phyloP scores from a whole-genome alignment of 2,888 invertebrate species.

The Acanthosepion pharaonis region DNA sequence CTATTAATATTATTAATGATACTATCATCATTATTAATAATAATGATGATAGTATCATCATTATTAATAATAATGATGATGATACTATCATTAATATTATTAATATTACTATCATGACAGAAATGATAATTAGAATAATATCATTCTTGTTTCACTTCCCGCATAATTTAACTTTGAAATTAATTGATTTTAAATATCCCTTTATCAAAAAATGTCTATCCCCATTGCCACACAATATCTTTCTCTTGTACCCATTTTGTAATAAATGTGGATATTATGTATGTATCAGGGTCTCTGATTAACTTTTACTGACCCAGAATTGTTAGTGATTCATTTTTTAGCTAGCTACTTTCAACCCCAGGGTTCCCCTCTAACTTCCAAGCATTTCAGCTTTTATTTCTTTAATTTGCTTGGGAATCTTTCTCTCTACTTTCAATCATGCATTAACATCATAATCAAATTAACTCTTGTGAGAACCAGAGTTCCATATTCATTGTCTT shows the following conservation, averaged over 20 bases:
- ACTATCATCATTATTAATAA: too few species aligned
- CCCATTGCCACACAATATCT: not conserved
- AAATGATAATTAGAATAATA: not conserved
- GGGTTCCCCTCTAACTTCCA: not conserved
- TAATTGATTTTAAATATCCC: not conserved
- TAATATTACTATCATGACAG: too few species aligned
- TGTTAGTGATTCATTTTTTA: not conserved
- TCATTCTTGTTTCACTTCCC: not conserved
- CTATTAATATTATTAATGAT: too few species aligned
- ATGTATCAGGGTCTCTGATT: not conserved
- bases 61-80: too few species aligned
- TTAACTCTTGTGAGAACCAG: not conserved
- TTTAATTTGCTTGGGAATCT: not conserved
- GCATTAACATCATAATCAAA: constrained; percentile 33
- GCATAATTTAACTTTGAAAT: constrained; percentile 17
- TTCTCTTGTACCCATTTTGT: not conserved
- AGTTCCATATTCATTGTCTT: constrained; percentile 33
- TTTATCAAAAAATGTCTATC: not conserved
- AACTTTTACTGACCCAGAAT: not conserved
- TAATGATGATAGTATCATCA: too few species aligned
- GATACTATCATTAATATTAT: too few species aligned
- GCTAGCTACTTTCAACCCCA: not conserved
- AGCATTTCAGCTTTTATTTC: not conserved
- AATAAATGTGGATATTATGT: constrained; percentile 21
- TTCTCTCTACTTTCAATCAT: not conserved